A percentile compares a stretch with the other conserved stretches of the same genome.
These are phyloP conservation scores for Pseudocheirus occidentalis DNA, from an alignment of 2,797 vertebrate genomes.

Conservation along the genomic window DNA sequence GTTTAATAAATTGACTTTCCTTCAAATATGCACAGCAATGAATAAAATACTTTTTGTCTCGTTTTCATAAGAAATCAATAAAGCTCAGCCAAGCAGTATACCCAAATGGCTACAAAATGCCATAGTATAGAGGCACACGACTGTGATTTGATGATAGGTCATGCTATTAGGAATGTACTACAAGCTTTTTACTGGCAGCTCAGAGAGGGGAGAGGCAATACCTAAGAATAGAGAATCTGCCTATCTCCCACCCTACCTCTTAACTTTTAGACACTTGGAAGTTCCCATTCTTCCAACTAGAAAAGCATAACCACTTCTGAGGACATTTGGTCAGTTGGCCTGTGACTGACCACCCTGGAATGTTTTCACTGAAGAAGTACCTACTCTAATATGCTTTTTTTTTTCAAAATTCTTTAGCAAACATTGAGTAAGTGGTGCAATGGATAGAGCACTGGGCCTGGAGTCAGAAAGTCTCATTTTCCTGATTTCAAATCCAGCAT, in stretches of 20 bases:
- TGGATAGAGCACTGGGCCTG: no score
- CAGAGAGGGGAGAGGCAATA: not conserved
- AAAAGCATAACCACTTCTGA: not conserved
- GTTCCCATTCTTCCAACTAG: not conserved
- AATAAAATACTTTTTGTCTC: conserved; percentile 56
- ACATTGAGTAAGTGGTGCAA: no score
- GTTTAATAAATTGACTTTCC: conserved; percentile 65
- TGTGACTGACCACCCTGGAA: not conserved
- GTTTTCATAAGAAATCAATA: conserved; percentile 65
- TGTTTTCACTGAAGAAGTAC: not conserved
- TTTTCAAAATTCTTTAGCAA: not conserved
- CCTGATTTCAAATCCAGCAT: no score
- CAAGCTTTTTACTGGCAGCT: not conserved
- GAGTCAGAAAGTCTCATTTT: no score
- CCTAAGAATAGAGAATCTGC: not conserved
- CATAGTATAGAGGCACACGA: not conserved
- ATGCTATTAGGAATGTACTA: no score
- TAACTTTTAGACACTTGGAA: not conserved
- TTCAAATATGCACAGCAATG: conserved; percentile 49
- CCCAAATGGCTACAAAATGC: conserved; percentile 42
- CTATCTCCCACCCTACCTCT: not conserved
- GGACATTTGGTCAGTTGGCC: not conserved
- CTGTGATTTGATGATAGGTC: not conserved
- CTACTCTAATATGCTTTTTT: not conserved
- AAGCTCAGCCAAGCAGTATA: conserved; percentile 48